phyloP scores from a whole-genome alignment of 2,113 vertebrate species.

The Sterna hirundo region DNA sequence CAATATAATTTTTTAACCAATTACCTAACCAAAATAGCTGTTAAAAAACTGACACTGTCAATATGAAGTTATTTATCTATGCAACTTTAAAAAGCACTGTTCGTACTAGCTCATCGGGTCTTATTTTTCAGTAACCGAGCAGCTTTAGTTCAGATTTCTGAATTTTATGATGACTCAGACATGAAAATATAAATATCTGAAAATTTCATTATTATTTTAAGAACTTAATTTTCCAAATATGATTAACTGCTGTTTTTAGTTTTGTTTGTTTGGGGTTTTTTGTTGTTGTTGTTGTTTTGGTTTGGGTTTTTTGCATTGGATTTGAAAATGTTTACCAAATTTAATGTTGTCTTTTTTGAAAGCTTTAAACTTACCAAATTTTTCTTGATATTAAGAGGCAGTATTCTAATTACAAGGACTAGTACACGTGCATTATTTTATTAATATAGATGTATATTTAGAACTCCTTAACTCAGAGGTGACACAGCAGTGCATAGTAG shows the following conservation, averaged over 20 bases:
- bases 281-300: background rate
- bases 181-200: background rate
- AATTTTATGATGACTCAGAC: background rate
- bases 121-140: background rate
- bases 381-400: background rate
- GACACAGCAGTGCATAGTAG: background rate
- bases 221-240: background rate
- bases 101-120: background rate
- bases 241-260: rapidly evolving
- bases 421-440: background rate
- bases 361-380: background rate
- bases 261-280: background rate
- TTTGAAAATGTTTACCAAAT: background rate
- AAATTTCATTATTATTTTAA: background rate
- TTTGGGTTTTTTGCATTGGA: background rate
- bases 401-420: background rate
- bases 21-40: background rate
- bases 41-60: background rate
- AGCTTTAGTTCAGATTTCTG: background rate
- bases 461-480: background rate
- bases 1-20: background rate
- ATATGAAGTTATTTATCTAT: background rate
- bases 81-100: background rate
- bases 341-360: background rate
- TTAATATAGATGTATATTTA: background rate